These are phyloP conservation scores for Sebastes alutus DNA, from an alignment of 2,797 vertebrate genomes.

Conservation along the genomic window DNA sequence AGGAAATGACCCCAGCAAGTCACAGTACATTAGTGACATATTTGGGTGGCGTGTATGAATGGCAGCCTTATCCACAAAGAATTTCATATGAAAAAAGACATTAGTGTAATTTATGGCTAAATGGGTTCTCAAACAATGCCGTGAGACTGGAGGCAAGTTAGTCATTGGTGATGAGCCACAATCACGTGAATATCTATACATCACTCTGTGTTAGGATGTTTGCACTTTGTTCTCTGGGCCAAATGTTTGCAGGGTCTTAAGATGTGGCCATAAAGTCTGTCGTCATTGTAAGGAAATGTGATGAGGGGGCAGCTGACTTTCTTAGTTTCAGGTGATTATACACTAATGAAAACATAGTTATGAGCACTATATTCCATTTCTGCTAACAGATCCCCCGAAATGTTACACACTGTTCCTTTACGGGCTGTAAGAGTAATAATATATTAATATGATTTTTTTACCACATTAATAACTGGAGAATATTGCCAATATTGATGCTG, in stretches of 20 bases:
- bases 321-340: too few species aligned
- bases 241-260: not conserved
- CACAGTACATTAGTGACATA: constrained; percentile 1
- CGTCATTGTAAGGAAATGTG: too few species aligned
- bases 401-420: too few species aligned
- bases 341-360: too few species aligned
- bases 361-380: too few species aligned
- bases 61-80: not conserved
- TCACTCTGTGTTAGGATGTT: not conserved
- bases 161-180: constrained; percentile 17
- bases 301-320: too few species aligned
- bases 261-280: not conserved
- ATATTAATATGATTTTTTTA: not conserved
- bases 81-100: not conserved
- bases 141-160: not conserved
- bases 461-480: not conserved
- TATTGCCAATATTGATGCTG: not conserved
- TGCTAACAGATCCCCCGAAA: too few species aligned
- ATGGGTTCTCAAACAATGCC: not conserved
- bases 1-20: not conserved
- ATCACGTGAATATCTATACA: constrained; percentile 17
- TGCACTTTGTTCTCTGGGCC: constrained; percentile 16
- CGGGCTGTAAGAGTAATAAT: not conserved
- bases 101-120: not conserved
- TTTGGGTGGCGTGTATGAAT: constrained; percentile 1